Base-by-base conservation (phyloP, 2,113 vertebrate genomes). In the Labeo catla region DNA sequence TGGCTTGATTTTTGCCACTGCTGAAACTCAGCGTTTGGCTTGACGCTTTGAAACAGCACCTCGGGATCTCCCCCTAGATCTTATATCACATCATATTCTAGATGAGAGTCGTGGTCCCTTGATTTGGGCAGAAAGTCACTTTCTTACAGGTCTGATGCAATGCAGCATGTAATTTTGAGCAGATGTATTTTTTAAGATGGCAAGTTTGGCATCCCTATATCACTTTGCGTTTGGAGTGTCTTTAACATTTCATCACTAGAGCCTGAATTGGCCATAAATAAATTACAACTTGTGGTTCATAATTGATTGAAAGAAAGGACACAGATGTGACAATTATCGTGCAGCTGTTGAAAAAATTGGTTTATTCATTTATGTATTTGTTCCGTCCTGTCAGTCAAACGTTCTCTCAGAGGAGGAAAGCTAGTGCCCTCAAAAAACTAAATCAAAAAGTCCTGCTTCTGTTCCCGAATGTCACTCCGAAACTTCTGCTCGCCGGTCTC, bases 261-360 rank as follows among this genome's bases (percentile, higher is more conserved):
- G 87, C 84, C 72, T 73, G 68, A 87, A 87, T 52, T 39, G 50
- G 19, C 47, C 83, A 90, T 92, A 85, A 93, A 93, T 92, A 90
- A 94, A 88, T 92, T 11, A 92, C 68, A 59, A 70, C 19, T 52
- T 66, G 66, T 34, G 59, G 63, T 91, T 90, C 88, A 91, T 93
- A 88, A 92, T 91, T 90, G 88, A 93, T 91, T 81, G 84, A 83
- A 85, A 86, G 81, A 91, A 89, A 81, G 88, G 83, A 88, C 86
- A 91, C 87, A 90, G 89, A 92, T 89, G 90, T 89, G 90, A 90
- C 89, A 86, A 79, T 82, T 78, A 89, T 81, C 91, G 90, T 81
- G 54, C 77, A 87, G 3, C 61, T 10, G 82, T 85, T 65, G 23
- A 81, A 84, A 6, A 39, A 89, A 91, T 86, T 87, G 57, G 82